A percentile compares a stretch with the other conserved stretches of the same genome.
These are phyloP conservation scores for Hippocampus abdominalis DNA, from an alignment of 2,113 vertebrate species.

Conservation along the genomic window DNA sequence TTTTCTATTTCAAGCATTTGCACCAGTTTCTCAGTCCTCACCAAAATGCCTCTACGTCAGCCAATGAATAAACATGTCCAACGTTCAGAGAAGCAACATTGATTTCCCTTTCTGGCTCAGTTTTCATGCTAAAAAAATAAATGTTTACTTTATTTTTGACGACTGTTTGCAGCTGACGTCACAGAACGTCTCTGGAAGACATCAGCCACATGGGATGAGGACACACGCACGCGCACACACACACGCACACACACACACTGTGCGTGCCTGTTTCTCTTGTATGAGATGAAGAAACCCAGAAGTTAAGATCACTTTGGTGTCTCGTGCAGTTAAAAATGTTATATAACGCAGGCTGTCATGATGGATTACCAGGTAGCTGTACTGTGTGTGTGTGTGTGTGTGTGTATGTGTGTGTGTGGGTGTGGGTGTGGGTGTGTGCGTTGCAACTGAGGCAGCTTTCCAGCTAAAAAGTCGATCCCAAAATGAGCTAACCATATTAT, in stretches of 20 bases:
- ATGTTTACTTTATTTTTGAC: neutral
- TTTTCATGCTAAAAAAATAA: neutral
- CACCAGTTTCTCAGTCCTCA: neutral
- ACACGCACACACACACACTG: neutral
- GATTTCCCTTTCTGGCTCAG: neutral
- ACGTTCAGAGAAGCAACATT: neutral
- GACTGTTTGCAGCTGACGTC: neutral
- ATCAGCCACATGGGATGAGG: neutral
- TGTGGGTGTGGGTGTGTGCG: neutral
- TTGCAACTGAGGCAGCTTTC: conserved; percentile 11
- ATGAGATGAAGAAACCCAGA: conserved; percentile 1
- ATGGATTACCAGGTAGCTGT: neutral
- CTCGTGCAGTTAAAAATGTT: neutral
- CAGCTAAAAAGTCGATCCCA: neutral
- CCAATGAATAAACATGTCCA: neutral
- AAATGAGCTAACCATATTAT: neutral
- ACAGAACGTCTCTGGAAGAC: neutral
- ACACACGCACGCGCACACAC: no score
- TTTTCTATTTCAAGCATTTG: neutral
- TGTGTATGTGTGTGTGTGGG: neutral
- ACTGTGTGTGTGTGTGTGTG: neutral
- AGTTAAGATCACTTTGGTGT: conserved; percentile 6
- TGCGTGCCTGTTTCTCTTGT: neutral
- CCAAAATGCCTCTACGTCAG: neutral
- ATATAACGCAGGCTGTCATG: neutral